Conservation (phyloP, 1,140 invertebrate genomes). For the Ceratitis capitata region DNA sequence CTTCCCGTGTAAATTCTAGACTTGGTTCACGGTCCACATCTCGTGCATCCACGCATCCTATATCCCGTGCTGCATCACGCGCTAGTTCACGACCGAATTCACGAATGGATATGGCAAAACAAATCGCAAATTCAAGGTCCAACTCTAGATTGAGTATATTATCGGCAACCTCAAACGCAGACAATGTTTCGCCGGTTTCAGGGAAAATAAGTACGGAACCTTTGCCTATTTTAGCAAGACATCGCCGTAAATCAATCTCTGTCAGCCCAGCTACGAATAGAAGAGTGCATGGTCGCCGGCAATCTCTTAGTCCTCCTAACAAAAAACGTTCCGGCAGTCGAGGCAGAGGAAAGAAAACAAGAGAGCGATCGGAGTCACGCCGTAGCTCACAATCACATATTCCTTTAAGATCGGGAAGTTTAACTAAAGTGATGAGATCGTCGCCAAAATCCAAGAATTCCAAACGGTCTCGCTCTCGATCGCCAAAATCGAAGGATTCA, state of each 20-base stretch:
- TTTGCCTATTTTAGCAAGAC: background rate
- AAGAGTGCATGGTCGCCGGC: slow-evolving; percentile 31
- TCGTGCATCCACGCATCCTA: slow-evolving; percentile 43
- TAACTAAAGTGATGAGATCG: slow-evolving; percentile 41
- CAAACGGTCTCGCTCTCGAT: background rate
- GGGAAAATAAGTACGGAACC: slow-evolving; percentile 22
- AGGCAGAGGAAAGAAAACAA: slow-evolving; percentile 21
- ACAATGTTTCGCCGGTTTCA: slow-evolving; percentile 53
- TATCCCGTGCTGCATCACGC: slow-evolving; percentile 41
- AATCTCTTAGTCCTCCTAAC: slow-evolving; percentile 53
- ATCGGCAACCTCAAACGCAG: slow-evolving; percentile 48
- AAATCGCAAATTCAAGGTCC: slow-evolving; percentile 51
- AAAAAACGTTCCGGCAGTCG: background rate
- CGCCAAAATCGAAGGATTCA: background rate
- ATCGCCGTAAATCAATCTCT: slow-evolving; percentile 56
- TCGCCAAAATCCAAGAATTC: background rate
- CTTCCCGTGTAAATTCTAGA: slow-evolving; percentile 46
- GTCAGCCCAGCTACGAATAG: slow-evolving; percentile 46
- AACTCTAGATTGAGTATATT: slow-evolving; percentile 58
- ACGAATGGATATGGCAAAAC: slow-evolving; percentile 50
- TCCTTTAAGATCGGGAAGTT: slow-evolving; percentile 47
- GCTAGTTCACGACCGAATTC: slow-evolving; percentile 47
- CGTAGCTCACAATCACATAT: slow-evolving; percentile 55
- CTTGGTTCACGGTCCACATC: slow-evolving; percentile 50
- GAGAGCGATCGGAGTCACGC: slow-evolving; percentile 38